Percentiles rank a stretch among this genome's conserved stretches.
Evolutionary conservation across 1,140 invertebrate genomes (phyloP).

Genomic region (Nixonia krombeini): DNA sequence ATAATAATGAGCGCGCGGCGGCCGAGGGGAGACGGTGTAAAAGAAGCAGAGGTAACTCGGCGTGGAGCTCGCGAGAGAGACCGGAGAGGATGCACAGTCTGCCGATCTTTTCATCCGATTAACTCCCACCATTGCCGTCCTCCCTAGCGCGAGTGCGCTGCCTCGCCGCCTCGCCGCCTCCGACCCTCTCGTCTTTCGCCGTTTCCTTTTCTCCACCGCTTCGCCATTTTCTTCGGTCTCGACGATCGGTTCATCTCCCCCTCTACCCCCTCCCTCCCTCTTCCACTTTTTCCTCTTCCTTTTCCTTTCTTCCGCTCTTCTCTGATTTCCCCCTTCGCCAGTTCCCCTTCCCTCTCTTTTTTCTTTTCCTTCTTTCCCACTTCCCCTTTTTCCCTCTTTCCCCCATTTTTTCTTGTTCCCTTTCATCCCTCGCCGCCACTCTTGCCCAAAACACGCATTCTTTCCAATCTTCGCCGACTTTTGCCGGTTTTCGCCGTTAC

Average conservation of each 20-base stretch:
- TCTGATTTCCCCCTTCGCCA: slow-evolving; percentile 12
- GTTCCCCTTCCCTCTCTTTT: too few relatives aligned
- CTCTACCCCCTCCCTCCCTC: slow-evolving; percentile 5
- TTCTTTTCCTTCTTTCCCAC: too few relatives aligned
- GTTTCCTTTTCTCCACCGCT: not conserved
- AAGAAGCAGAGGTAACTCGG: slow-evolving; percentile 27
- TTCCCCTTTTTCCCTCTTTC: too few relatives aligned
- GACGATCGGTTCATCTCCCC: too few relatives aligned
- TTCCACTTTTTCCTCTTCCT: too few relatives aligned
- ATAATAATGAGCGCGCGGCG: too few relatives aligned
- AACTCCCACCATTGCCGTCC: slow-evolving; percentile 43
- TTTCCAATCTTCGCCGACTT: not conserved
- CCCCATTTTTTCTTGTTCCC: too few relatives aligned
- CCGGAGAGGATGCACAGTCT: slow-evolving; percentile 55
- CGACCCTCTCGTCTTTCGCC: not conserved
- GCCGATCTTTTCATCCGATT: slow-evolving; percentile 55
- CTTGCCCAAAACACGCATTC: not conserved
- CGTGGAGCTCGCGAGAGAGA: slow-evolving; percentile 34
- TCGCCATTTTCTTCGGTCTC: not conserved
- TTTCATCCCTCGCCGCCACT: slow-evolving; percentile 9
- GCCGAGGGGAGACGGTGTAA: too few relatives aligned
- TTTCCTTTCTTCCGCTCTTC: too few relatives aligned
- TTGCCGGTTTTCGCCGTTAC: slow-evolving; percentile 6
- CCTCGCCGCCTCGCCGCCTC: slow-evolving; percentile 41
- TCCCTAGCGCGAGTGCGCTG: slow-evolving; percentile 28